These are phyloP conservation scores for Bruchidius siliquastri DNA, from an alignment of 2,888 invertebrate species.

Conservation along the genomic window DNA sequence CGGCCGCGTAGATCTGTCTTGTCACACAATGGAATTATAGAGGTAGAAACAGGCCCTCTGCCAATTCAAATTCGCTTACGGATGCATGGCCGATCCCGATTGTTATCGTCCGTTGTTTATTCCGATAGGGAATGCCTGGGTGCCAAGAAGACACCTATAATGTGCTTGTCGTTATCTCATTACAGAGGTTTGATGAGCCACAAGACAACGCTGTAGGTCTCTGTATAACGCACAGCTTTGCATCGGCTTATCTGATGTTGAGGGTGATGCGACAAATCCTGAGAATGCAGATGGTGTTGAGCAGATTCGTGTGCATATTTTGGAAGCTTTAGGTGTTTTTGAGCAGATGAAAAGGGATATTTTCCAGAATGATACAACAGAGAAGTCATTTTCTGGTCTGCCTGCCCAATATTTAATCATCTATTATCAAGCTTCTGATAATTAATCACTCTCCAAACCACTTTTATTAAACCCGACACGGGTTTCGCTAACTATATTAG, in stretches of 20 bases:
- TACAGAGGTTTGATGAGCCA: background rate
- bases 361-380: too few species aligned
- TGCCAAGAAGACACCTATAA: background rate
- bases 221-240: background rate
- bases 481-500: too few species aligned
- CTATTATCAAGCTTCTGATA: too few species aligned
- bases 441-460: too few species aligned
- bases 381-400: too few species aligned
- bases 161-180: background rate
- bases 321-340: too few species aligned
- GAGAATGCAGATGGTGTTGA: background rate
- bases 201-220: background rate
- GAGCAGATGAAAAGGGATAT: too few species aligned
- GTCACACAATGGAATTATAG: background rate
- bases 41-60: background rate
- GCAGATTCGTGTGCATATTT: too few species aligned
- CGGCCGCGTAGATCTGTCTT: background rate
- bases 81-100: background rate
- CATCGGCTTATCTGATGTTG: background rate
- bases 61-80: background rate
- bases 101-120: background rate
- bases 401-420: too few species aligned
- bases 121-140: background rate
- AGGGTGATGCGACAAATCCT: background rate
- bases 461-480: too few species aligned